Percentiles rank a stretch among this genome's conserved stretches.
Evolutionary conservation across 2,113 vertebrate genomes (phyloP).

Genomic region (Hypocryptadius cinnamomeus): DNA sequence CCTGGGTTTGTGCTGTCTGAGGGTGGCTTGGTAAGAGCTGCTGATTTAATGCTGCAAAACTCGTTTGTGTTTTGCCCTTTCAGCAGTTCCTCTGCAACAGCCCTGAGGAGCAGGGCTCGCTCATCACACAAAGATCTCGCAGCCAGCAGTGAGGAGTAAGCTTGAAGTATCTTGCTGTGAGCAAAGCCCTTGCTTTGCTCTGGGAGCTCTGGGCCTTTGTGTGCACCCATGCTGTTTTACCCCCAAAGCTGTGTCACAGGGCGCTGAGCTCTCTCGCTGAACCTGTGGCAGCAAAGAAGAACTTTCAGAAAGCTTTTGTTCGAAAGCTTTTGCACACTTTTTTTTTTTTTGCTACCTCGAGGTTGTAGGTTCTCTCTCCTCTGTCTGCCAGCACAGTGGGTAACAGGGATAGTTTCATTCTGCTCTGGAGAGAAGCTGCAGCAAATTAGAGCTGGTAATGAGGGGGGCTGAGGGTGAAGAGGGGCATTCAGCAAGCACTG

Average conservation of each 20-base stretch:
- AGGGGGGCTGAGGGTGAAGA: neutral
- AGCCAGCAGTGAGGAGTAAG: neutral
- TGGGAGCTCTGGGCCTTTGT: neutral
- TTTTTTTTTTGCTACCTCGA: neutral
- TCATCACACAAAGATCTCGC: neutral
- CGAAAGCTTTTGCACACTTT: neutral
- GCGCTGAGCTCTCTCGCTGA: neutral
- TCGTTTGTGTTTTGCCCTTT: neutral
- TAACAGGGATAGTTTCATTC: neutral
- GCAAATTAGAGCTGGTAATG: neutral
- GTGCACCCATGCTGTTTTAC: fast-evolving
- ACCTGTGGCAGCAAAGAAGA: neutral
- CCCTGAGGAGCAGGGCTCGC: neutral
- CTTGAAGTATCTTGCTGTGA: neutral
- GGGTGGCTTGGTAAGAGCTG: neutral
- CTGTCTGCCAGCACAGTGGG: fast-evolving
- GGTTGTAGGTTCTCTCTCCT: neutral
- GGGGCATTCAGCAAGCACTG: neutral
- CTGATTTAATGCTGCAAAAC: neutral
- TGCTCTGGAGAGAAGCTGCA: neutral
- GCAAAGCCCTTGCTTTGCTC: neutral
- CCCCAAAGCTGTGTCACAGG: neutral
- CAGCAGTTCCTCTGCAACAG: neutral
- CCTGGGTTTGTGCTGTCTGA: neutral
- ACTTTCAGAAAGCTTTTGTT: neutral